A percentile compares a stretch with the other conserved stretches of the same genome.
These are phyloP conservation scores for Drosophila merina DNA, from an alignment of 2,888 invertebrate genomes.

Conservation along the genomic window DNA sequence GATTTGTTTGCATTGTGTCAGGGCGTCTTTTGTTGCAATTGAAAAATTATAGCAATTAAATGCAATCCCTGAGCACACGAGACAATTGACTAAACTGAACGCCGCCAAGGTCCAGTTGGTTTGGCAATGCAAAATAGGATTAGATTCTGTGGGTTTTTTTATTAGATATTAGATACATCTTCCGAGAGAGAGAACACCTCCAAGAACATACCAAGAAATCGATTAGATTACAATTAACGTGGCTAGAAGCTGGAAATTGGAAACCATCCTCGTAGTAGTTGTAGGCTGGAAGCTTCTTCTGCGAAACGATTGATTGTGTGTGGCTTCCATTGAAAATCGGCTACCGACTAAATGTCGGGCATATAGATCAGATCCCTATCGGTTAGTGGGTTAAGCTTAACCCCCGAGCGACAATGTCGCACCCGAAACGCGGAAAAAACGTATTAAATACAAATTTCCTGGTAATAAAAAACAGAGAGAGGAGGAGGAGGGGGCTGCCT, in stretches of 20 bases:
- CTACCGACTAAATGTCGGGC: conserved; percentile 48
- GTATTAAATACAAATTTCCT: conserved; percentile 77
- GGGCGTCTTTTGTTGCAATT: conserved; percentile 63
- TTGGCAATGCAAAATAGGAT: conserved; percentile 22
- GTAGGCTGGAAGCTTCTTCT: conserved; percentile 32
- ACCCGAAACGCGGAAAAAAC: conserved; percentile 70
- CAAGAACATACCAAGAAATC: conserved; percentile 1
- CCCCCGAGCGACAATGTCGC: conserved; percentile 21
- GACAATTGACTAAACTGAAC: conserved; percentile 8
- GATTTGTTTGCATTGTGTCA: conserved; percentile 56
- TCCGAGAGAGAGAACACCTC: background rate
- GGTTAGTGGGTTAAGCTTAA: conserved; percentile 35
- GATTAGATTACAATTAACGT: background rate
- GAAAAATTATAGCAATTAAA: conserved; percentile 74
- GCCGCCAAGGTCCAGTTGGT: conserved; percentile 34
- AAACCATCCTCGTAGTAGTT: background rate
- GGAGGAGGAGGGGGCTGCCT: background rate
- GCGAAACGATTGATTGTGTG: conserved; percentile 67
- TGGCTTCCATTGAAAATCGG: conserved; percentile 62
- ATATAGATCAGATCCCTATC: conserved; percentile 25
- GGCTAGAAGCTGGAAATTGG: conserved; percentile 6
- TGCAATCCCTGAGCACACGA: conserved; percentile 34
- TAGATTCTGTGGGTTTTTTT: conserved; percentile 8
- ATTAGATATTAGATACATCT: no score
- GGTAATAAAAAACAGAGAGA: conserved; percentile 72